Evolutionary conservation across 2,113 vertebrate species (phyloP).

Genomic region (Murina feae): DNA sequence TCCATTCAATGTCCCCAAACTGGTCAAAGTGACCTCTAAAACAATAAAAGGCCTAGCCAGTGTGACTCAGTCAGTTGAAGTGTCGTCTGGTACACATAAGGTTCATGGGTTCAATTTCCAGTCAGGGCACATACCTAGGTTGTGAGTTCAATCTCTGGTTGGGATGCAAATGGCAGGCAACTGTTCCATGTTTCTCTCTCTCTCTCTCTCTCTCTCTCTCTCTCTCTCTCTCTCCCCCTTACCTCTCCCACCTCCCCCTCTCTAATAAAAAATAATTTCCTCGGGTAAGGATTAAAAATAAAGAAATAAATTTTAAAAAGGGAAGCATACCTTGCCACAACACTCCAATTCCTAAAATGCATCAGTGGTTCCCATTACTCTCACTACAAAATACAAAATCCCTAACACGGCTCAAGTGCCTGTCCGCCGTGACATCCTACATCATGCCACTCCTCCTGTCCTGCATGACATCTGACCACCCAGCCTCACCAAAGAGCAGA

Average conservation of each 20-base stretch:
- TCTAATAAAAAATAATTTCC: background rate
- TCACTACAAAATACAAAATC: background rate
- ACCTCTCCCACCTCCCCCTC: fast-evolving
- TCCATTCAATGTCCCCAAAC: background rate
- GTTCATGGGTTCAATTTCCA: background rate
- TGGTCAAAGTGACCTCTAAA: background rate
- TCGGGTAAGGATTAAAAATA: background rate
- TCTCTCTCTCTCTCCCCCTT: background rate
- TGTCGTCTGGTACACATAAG: background rate
- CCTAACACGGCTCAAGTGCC: background rate
- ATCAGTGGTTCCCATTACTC: background rate
- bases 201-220: background rate
- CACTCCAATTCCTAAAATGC: background rate
- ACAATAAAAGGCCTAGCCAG: background rate
- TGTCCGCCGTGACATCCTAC: fast-evolving
- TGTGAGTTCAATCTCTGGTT: too few species aligned
- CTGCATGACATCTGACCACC: background rate
- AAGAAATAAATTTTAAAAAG: background rate
- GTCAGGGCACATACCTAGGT: background rate
- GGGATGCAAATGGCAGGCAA: background rate
- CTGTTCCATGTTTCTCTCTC: background rate
- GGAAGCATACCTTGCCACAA: background rate
- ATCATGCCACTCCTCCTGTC: background rate
- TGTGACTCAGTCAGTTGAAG: background rate
- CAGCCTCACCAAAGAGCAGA: background rate